Evolutionary conservation across 2,113 vertebrate species (phyloP).

Genomic region (Gulo gulo): DNA sequence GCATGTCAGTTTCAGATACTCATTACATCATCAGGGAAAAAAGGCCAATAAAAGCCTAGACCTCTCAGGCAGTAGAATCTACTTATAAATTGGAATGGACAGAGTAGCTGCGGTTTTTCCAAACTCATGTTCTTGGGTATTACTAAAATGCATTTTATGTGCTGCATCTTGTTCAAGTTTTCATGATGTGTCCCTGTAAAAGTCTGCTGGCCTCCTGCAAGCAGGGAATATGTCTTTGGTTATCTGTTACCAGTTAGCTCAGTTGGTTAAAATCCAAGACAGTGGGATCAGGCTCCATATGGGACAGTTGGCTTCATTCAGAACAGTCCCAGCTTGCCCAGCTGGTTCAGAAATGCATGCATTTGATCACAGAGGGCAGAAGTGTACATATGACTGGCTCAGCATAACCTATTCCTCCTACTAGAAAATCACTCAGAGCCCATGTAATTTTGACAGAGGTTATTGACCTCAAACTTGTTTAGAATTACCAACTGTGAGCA

Average conservation of each 20-base stretch:
- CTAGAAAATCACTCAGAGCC: background rate
- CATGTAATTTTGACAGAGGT: background rate
- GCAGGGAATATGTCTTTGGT: background rate
- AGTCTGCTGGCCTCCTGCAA: conserved; percentile 28
- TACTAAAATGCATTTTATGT: conserved; percentile 54
- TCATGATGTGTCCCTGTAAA: conserved; percentile 54
- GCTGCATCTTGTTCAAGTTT: conserved; percentile 67
- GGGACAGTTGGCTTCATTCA: conserved; percentile 20
- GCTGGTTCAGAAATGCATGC: background rate
- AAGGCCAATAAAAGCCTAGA: conserved; percentile 47
- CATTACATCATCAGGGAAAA: conserved; percentile 64
- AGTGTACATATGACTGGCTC: background rate
- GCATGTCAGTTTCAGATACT: conserved; percentile 45
- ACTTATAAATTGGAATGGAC: conserved; percentile 57
- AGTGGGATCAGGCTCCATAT: background rate
- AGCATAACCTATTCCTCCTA: background rate
- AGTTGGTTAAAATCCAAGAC: conserved; percentile 45
- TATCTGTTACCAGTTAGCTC: conserved; percentile 71
- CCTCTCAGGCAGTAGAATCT: conserved; percentile 43
- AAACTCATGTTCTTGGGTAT: conserved; percentile 61
- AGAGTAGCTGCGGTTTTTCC: conserved; percentile 58
- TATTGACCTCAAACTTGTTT: conserved; percentile 16
- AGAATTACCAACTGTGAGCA: conserved; percentile 39
- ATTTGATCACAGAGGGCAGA: background rate
- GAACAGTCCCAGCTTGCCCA: background rate